Base-by-base conservation (phyloP, 2,797 vertebrate species). In the Leptatherina wallacei region DNA sequence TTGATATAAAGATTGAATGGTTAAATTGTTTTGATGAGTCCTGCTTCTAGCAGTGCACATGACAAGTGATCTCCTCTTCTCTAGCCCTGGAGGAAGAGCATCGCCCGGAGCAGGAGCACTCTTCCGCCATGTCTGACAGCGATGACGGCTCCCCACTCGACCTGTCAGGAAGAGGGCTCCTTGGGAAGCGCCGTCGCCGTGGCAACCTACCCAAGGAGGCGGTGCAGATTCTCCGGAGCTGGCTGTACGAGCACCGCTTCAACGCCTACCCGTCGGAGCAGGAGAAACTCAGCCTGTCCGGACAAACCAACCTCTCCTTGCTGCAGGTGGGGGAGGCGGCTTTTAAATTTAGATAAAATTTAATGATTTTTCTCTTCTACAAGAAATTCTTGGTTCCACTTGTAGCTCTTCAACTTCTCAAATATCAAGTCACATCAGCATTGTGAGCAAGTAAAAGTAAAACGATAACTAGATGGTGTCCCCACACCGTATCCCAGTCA, bases 171-270 rank as follows among this genome's bases (percentile, higher is more conserved):
- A 92, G 85, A 61, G 91, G 88, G 6, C 89, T 93, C 70, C 71
- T 92, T 0, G 92, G 88, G 75, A 99, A 99, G 90, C 96, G 96
- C 61, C 97, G 97, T 83, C 95, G 97, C 71, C 94, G 97, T 27
- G 97, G 97, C 69, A 99, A 99, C 80, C 95, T 99, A 57, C 98
- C 98, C 27, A 98, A 98, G 84, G 97, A 98, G 85, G 96, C 97
- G 0, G 98, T 99, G 81, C 96, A 97, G 90, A 96, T 97, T 77
- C 95, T 99, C 14, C 93, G 96, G n/a, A 95, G 95, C 89, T 99
- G 98, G 98, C 93, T 99, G 52, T 98, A 97, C 1, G 93, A 98
- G 71, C 97, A 99, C 73, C 96, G 97, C 71, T 97, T 97, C 92
- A 98, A 99, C 0, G 97, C 98, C 30, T 99, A 98, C 84, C 98